Base-by-base conservation (phyloP, 2,888 invertebrate genomes). In the Aleiodes leptofemur region DNA sequence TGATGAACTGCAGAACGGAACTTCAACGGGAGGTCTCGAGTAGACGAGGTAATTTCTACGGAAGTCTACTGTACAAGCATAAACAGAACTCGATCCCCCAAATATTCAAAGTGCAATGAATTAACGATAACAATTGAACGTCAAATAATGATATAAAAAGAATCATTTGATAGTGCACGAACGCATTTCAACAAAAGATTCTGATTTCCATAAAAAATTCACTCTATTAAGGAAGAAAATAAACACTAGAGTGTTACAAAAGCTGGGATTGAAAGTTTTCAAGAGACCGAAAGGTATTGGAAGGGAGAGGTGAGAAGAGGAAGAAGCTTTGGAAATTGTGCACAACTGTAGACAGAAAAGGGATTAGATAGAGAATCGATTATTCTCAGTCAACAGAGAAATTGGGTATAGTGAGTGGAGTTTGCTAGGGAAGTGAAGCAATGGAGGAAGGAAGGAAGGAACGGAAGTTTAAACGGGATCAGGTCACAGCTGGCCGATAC, bases 401-500 rank as follows among this genome's bases (percentile, higher is more conserved):
- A 72, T 31, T 72, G 38, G 50, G 68, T 29, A 71, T 34, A 55
- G 29, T 51, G 38, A 34, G 38, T 66, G 34, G 43, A 53, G 53
- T 53, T 72, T 61, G 16, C 61, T 43, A 71, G 29, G 59, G 29
- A 66, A 48, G 72, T 38, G 38, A 38, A 38, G 38, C 69, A 76
- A 72, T 51, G 50, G 48, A 55, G 29, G n/a, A 70, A 56, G 71
- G 51, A 72, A 72, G 74, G 76, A 77, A 73, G 68, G 71, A 72
- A 71, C 23, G 64, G 48, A 69, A 76, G 68, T 51, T 68, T 72
- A 59, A 72, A 68, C 34, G 72, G 72, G 72, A 72, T 56, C 72
- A 68, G 68, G 66, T 68, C 72, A 57, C 76, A 76, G 69, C 72
- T 76, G 76, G 76, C 57, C 71, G 51, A 76, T 72, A 72, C 68